phyloP scores from a whole-genome alignment of 1,140 invertebrate genomes.

The Matsumurasca onukii region DNA sequence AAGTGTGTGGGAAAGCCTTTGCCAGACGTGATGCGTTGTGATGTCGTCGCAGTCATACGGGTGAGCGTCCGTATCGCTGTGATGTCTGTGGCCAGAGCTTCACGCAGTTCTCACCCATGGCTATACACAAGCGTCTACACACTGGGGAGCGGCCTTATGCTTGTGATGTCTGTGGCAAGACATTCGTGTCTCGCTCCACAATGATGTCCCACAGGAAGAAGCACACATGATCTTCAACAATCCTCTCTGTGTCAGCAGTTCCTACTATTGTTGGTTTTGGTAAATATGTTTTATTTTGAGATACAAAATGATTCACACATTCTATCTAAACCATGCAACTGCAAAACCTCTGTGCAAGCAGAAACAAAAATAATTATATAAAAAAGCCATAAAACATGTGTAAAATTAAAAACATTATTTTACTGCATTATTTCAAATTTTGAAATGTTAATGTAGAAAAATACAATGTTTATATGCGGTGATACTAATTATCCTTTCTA shows the following conservation, averaged over 20 bases:
- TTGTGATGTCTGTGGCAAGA: conserved; percentile 68
- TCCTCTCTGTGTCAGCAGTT: neutral
- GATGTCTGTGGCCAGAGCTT: conserved; percentile 64
- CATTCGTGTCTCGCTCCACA: conserved; percentile 59
- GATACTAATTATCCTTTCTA: too few species aligned
- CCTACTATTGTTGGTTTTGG: too few species aligned
- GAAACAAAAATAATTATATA: too few species aligned
- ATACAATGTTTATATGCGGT: too few species aligned
- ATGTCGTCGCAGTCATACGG: conserved; percentile 65
- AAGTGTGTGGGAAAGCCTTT: conserved; percentile 64
- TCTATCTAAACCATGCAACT: too few species aligned
- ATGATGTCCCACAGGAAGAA: conserved; percentile 62
- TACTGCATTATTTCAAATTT: too few species aligned
- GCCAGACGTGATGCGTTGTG: conserved; percentile 67
- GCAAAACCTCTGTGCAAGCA: too few species aligned
- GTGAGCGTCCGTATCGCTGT: conserved; percentile 54
- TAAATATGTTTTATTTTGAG: too few species aligned
- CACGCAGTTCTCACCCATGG: conserved; percentile 64
- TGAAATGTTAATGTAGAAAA: too few species aligned
- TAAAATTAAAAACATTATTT: too few species aligned
- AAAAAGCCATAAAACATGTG: too few species aligned
- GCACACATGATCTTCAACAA: conserved; percentile 43
- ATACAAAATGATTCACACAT: too few species aligned
- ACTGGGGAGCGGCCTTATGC: conserved; percentile 80
- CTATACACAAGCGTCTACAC: conserved; percentile 62